Base-by-base conservation (phyloP, 2,888 invertebrate genomes). In the Melieria picta region DNA sequence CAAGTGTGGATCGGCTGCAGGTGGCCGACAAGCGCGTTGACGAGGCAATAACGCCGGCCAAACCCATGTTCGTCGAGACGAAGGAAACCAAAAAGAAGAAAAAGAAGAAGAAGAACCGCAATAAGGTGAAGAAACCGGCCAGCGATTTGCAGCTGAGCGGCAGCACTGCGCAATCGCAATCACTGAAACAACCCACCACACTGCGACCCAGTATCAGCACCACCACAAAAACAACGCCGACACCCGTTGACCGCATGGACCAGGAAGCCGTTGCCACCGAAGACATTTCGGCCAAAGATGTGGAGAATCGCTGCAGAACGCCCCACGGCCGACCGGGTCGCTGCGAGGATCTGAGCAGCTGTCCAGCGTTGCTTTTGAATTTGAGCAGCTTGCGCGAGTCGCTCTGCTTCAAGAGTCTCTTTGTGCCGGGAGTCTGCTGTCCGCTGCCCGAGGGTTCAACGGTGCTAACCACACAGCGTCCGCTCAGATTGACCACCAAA, bases 341-440 rank as follows among this genome's bases (percentile, higher is more conserved):
- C 75, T 97, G 97, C 81, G 93, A 95, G 82, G 96, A 97, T 83
- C 88, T 97, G 16, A 94, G 95, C 80, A 94, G 94, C 80, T 96
- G 96, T 81, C 96, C 96, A 0, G 94, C 95, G 78, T 86, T 96
- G 45, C 87, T 96, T 1, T 86, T 97, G 42, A 94, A 96, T 85
- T 88, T 96, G 65, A 91, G 93, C 11, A 93, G 92, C 83, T 88
- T 97, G 16, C 88, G 96, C 47, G 94, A 95, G 81, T 96, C 96
- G 0, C 88, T 97, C 9, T 97, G 97, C 82, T 97, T 97, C 82
- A 96, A 96, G 87, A 94, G 94, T 75, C 89, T 96, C 2, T 96
- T 96, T 81, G 94, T 95, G 3, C 97, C 97, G 1, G 97, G 97
- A 1, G 96, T 97, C 3, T 97, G 97, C 82, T 97, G 97, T 85